phyloP scores from a whole-genome alignment of 2,888 invertebrate genomes.

The Tyria jacobaeae region DNA sequence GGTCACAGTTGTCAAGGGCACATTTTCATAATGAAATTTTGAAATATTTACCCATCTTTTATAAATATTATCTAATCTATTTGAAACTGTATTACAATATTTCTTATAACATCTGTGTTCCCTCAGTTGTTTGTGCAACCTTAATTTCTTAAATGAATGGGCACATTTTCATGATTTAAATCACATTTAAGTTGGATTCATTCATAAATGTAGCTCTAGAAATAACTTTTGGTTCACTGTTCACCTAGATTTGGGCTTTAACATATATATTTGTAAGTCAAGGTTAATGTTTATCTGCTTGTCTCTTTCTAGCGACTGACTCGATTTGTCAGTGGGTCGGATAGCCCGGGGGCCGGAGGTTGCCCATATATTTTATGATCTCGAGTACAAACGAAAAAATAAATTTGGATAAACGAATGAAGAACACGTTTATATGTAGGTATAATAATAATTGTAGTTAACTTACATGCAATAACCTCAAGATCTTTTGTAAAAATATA shows the following conservation, averaged over 20 bases:
- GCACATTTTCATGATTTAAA: constrained; percentile 26
- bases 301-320: too few species aligned
- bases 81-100: constrained; percentile 22
- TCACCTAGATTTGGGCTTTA: background rate
- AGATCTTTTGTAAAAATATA: too few species aligned
- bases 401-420: too few species aligned
- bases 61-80: constrained; percentile 34
- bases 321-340: too few species aligned
- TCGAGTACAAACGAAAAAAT: too few species aligned
- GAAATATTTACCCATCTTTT: constrained; percentile 12
- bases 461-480: too few species aligned
- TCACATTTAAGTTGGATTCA: constrained; percentile 32
- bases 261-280: background rate
- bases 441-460: too few species aligned
- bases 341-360: too few species aligned
- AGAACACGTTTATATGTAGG: too few species aligned
- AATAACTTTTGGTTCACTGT: background rate
- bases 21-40: constrained; percentile 12
- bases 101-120: constrained; percentile 35
- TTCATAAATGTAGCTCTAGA: constrained; percentile 31
- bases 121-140: constrained; percentile 40
- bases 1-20: constrained; percentile 15
- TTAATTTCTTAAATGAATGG: constrained; percentile 36
- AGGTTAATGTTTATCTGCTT: too few species aligned
- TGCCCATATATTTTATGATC: too few species aligned